Evolutionary conservation across 2,888 invertebrate genomes (phyloP).

Genomic region (Drosophila niveifrons): DNA sequence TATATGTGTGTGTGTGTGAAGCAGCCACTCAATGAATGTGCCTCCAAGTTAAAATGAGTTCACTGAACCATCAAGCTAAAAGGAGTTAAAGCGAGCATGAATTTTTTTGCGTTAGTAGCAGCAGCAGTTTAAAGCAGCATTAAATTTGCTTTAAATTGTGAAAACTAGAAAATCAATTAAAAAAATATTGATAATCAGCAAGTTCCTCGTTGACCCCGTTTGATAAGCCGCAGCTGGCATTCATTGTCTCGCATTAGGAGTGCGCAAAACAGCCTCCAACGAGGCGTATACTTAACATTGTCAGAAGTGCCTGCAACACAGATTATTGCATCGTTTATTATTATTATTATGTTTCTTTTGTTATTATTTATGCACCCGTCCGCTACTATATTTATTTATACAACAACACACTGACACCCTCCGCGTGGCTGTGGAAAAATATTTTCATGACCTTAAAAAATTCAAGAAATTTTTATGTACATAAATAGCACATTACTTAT

Average conservation of each 20-base stretch:
- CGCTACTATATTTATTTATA: conserved; percentile 66
- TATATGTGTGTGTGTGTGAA: conserved; percentile 33
- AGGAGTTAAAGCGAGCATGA: not conserved
- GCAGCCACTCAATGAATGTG: conserved; percentile 44
- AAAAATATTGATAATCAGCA: conserved; percentile 39
- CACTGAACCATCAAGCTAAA: conserved; percentile 59
- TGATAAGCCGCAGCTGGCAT: conserved; percentile 42
- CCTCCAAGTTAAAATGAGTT: conserved; percentile 41
- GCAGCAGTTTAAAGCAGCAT: not conserved
- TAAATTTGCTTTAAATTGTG: conserved; percentile 5
- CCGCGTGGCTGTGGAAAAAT: conserved; percentile 20
- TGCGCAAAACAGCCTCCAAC: conserved; percentile 45
- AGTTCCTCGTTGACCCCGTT: conserved; percentile 38
- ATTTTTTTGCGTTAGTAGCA: no score
- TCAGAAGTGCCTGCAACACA: conserved; percentile 30
- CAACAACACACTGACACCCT: conserved; percentile 39
- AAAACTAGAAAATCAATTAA: not conserved
- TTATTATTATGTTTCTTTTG: conserved; percentile 58
- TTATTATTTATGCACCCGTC: conserved; percentile 68
- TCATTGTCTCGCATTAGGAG: conserved; percentile 25
- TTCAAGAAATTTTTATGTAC: conserved; percentile 29
- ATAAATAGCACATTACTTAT: conserved; percentile 36
- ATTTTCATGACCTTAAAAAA: conserved; percentile 65
- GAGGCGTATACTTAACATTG: conserved; percentile 61
- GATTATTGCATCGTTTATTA: conserved; percentile 71